Base-by-base conservation (phyloP, 2,797 vertebrate genomes). In the Zonotrichia albicollis region DNA sequence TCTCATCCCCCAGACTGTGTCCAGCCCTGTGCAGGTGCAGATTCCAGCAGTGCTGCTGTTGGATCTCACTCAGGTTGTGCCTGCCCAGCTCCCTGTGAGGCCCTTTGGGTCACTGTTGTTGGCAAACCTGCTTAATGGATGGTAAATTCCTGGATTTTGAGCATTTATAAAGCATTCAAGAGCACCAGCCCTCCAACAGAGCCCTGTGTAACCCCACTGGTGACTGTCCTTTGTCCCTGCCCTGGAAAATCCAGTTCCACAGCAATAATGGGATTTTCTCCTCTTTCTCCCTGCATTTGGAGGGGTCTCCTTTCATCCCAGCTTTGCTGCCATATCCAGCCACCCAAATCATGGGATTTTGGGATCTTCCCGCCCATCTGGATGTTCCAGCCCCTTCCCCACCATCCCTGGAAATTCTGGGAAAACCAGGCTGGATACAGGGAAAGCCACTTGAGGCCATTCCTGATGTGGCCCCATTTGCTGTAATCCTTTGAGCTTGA, bases 381-480 rank as follows among this genome's bases (percentile, higher is more conserved):
- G 53, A 2, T 23, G 30, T 43, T 7, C 25, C 19, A 55, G 54
- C 9, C 15, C 25, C 19, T 50, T 29, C 42, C 7, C 36, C n/a
- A 14, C n/a, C 30, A 23, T 11, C 36, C 25, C 45, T 3, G 54
- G 30, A 6, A 70, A 80, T 68, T 19, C 54, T 10, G 0, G 77
- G 53, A 48, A 40, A 32, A 55, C 10, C 3, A 0, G 8, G 40
- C 21, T 16, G 77, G 53, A 19, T 12, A 0, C 23, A 21, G 43
- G 36, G 23, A 50, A 58, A 42, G n/a, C 32, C n/a, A 34, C 21
- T n/a, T 34, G n/a, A 14, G 32, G 3, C 16, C 50, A 2, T 26
- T 45, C 34, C 34, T 36, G 55, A 25, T 61, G 46, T 51, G 10
- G 36, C 36, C 36, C 19, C 27, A 15, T 45, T 29, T 25, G 6